Conservation (phyloP, 1,140 invertebrate genomes). For the Eriosoma lanigerum region DNA sequence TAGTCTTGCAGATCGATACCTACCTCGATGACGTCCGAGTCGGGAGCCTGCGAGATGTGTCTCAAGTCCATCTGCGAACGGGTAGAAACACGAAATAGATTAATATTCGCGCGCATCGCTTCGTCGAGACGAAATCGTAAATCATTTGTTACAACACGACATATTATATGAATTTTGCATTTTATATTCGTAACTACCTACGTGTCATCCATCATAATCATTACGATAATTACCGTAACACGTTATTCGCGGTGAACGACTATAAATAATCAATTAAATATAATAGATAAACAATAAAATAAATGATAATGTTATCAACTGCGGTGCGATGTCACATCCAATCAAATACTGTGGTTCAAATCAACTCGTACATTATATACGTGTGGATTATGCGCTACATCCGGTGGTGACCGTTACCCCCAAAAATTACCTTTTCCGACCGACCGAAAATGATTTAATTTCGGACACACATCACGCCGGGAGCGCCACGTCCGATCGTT, state of each 20-base stretch:
- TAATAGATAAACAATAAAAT: too few relatives aligned
- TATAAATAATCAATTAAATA: too few relatives aligned
- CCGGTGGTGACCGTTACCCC: not conserved
- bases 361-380: not conserved
- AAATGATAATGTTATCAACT: too few relatives aligned
- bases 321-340: too few relatives aligned
- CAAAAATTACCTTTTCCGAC: constrained; percentile 29
- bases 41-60: constrained; percentile 80
- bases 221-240: too few relatives aligned
- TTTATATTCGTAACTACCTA: too few relatives aligned
- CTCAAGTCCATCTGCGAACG: constrained; percentile 80
- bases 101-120: too few relatives aligned
- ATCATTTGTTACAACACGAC: too few relatives aligned
- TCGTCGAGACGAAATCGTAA: too few relatives aligned
- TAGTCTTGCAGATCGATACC: constrained; percentile 92
- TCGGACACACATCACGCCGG: not conserved
- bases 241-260: too few relatives aligned
- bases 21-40: constrained; percentile 78
- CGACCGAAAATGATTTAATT: constrained; percentile 2
- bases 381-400: not conserved
- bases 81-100: constrained; percentile 26
- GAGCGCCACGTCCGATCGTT: not conserved
- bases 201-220: too few relatives aligned
- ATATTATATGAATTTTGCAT: too few relatives aligned
- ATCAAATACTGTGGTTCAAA: constrained; percentile 4